Conservation (phyloP, 2,797 vertebrate species). For the Peromyscus aztecus region DNA sequence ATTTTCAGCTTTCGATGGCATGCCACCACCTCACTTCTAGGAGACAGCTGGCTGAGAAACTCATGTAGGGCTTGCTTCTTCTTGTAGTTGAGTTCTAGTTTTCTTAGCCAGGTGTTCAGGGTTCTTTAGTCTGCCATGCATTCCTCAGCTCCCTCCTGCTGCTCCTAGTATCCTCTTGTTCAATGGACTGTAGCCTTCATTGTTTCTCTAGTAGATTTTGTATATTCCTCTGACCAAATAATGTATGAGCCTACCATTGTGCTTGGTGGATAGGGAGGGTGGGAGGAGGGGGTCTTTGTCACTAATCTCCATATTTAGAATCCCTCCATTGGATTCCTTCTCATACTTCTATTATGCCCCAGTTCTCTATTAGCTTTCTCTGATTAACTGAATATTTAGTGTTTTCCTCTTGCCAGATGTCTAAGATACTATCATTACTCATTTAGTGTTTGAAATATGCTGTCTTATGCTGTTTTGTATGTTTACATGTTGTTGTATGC, state of each 20-base stretch:
- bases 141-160: neutral
- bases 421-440: neutral
- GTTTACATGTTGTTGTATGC: neutral
- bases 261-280: neutral
- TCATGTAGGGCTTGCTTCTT: accelerated
- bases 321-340: too few relatives aligned
- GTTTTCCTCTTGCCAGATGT: neutral
- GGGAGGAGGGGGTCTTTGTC: accelerated
- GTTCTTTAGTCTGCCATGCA: neutral
- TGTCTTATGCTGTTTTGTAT: neutral
- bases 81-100: neutral
- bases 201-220: neutral
- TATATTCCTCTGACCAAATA: neutral
- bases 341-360: neutral
- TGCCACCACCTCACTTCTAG: neutral
- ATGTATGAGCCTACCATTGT: neutral
- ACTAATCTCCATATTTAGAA: neutral
- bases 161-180: neutral
- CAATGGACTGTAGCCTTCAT: neutral
- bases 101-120: neutral
- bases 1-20: neutral
- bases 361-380: neutral
- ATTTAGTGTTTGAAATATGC: neutral
- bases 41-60: neutral
- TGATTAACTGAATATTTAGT: neutral